Base-by-base conservation (phyloP, 2,888 invertebrate species). In the Mythimna albipuncta region DNA sequence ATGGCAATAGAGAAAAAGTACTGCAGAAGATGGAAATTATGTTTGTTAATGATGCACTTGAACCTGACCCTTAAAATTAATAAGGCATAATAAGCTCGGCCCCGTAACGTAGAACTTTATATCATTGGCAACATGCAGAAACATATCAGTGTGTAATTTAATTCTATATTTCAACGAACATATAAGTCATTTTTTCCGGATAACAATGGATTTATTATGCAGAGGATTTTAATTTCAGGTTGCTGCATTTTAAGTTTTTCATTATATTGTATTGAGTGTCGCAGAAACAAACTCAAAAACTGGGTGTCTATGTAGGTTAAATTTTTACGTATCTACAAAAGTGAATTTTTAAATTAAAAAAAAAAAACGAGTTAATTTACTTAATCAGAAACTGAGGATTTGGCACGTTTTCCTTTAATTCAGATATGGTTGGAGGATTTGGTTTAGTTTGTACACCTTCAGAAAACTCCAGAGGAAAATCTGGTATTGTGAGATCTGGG, bases 41-140 rank as follows among this genome's bases (percentile, higher is more conserved):
- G 57, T 52, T 44, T 50, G 10, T 13, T 58, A 70, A 77, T 69
- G 70, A 26, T 57, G 11, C 19, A 50, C 44, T 52, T 63, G 44
- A 70, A 32, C 57, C 16, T 77, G 55, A 75, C 77, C n/a, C n/a
- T 62, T 62, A 21, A 77, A 77, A 44, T 62, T 6, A 62, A 52
- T 57, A 62, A 57, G 19, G 19, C 38, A 21, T 52, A 50, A 50
- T 19, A 35, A 35, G 32, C 41, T 32, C 38, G 16, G 11, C 9
- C 11, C 10, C 32, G 16, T 44, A 57, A 10, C 11, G 5, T 50
- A 11, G n/a, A 38, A 32, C n/a, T n/a, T 41, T 38, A 50, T 41
- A 69, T 38, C 1, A 38, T 70, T 44, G 21, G 13, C 6, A 55
- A 55, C 55, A 13, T 55, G 69, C 5, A 7, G 16, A 19, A 41